phyloP scores from a whole-genome alignment of 2,113 vertebrate species.

The Paraplagusia blochii region DNA sequence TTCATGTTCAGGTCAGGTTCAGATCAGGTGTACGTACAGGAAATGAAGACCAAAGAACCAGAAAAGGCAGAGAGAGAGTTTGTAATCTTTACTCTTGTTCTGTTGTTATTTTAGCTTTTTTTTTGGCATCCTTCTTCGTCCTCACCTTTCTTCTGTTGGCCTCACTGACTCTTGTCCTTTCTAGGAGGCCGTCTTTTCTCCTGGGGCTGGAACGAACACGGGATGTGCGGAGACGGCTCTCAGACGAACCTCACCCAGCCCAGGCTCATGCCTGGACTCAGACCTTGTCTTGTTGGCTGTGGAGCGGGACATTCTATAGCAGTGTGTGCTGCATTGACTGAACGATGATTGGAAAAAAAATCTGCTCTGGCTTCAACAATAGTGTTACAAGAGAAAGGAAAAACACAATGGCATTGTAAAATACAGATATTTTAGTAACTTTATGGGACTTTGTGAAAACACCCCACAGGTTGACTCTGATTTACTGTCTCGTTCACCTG shows the following conservation, averaged over 20 bases:
- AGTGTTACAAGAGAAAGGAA: conserved; percentile 1
- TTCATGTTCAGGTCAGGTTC: neutral
- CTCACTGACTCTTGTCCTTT: conserved; percentile 52
- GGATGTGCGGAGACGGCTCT: conserved; percentile 88
- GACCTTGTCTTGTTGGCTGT: conserved; percentile 81
- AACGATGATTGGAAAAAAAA: conserved; percentile 13
- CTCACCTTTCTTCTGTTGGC: conserved; percentile 13
- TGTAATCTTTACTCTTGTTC: neutral
- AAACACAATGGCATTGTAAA: conserved; percentile 7
- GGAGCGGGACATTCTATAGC: conserved; percentile 92
- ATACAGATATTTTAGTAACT: too few relatives aligned
- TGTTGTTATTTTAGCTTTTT: conserved; percentile 27
- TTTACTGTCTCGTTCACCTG: conserved; percentile 15
- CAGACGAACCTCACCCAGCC: conserved; percentile 75
- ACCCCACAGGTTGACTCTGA: neutral
- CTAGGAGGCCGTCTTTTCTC: conserved; percentile 80
- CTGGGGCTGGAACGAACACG: conserved; percentile 97
- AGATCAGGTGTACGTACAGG: neutral
- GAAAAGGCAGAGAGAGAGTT: neutral
- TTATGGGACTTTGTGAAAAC: too few relatives aligned
- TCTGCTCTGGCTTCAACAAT: conserved; percentile 9
- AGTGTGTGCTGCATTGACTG: conserved; percentile 60
- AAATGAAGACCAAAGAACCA: too few relatives aligned
- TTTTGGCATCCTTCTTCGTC: conserved; percentile 1
- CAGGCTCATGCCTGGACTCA: conserved; percentile 66